A percentile compares a stretch with the other conserved stretches of the same genome.
Evolutionary conservation across 2,113 vertebrate species (phyloP).

Genomic region (Amia ocellicauda): DNA sequence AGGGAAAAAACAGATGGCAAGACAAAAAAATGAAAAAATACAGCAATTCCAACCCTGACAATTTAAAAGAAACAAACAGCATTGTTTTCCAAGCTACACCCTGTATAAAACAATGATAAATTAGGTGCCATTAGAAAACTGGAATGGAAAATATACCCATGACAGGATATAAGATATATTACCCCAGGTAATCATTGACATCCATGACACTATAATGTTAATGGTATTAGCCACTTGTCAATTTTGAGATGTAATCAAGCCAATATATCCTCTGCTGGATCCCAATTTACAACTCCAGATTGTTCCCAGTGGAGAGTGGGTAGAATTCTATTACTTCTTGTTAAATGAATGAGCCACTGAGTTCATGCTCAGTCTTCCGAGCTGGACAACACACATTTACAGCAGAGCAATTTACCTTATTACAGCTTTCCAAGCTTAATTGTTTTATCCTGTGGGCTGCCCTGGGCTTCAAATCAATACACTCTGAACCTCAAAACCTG

Average conservation of each 20-base stretch:
- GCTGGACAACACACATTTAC: not conserved
- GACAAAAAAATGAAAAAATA: too few species aligned
- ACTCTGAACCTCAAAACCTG: not conserved
- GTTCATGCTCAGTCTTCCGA: constrained; percentile 19
- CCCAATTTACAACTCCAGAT: not conserved
- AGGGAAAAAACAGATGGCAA: too few species aligned
- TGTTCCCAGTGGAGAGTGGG: constrained; percentile 1
- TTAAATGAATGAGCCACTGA: constrained; percentile 31
- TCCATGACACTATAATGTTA: not conserved
- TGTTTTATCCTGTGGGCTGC: not conserved
- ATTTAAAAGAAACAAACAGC: too few species aligned
- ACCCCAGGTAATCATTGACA: too few species aligned
- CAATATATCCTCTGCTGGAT: not conserved
- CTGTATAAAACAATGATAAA: too few species aligned
- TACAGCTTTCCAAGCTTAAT: not conserved
- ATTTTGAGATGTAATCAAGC: not conserved
- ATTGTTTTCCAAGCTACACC: too few species aligned
- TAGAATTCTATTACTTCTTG: constrained; percentile 33
- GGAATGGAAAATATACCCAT: too few species aligned
- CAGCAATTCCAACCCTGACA: too few species aligned
- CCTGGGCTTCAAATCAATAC: not conserved
- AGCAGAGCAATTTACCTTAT: not conserved
- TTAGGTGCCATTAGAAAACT: too few species aligned
- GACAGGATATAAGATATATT: too few species aligned
- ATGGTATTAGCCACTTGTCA: constrained; percentile 9